Evolutionary conservation across 2,797 vertebrate species (phyloP), one percentile per base, ranked within the genome.

Genomic region (Siniperca undulata): DNA sequence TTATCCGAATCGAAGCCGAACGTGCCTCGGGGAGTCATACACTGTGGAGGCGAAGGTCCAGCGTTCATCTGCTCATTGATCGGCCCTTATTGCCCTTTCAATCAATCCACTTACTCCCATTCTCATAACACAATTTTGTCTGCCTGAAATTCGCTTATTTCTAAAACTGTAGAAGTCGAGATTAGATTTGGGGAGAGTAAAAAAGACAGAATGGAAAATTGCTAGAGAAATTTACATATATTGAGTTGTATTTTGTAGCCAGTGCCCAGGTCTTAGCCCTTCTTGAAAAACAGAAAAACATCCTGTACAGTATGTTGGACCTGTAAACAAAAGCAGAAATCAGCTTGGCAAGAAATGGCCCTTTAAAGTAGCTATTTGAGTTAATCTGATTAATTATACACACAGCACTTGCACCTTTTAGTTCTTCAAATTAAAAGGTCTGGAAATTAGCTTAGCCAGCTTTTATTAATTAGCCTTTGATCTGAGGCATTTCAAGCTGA

Each of bases 381-480:
- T 70, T 74, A 77, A 75, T 69, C 48, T 85, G 56, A 88, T 80
- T 70, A 73, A 82, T 83, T 68, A 82, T 70, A 74, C 13, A 44
- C 27, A 46, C 48, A 20, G 55, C 74, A 64, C 65, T 75, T 76
- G 64, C 72, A 84, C 64, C 40, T 80, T 77, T 80, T 34, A 58
- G 27, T 70, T 50, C 40, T 38, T 64, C 11, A 3, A 74, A 44
- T 81, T 71, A 77, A 84, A 82, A 77, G 14, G 34, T 73, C 77
- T 82, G 34, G 30, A 74, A 61, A 69, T 84, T 9, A 84, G 62
- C 58, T 58, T 46, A 62, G 48, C 62, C 48, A n/a, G 74, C 71
- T 80, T 81, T 86, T 61, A 69, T 76, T 80, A 52, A 80, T 88
- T 72, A 80, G 77, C 75, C 77, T 91, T 85, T 91, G 81, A 92